phyloP scores from a whole-genome alignment of 2,797 vertebrate species.

The Danio jaintianensis region DNA sequence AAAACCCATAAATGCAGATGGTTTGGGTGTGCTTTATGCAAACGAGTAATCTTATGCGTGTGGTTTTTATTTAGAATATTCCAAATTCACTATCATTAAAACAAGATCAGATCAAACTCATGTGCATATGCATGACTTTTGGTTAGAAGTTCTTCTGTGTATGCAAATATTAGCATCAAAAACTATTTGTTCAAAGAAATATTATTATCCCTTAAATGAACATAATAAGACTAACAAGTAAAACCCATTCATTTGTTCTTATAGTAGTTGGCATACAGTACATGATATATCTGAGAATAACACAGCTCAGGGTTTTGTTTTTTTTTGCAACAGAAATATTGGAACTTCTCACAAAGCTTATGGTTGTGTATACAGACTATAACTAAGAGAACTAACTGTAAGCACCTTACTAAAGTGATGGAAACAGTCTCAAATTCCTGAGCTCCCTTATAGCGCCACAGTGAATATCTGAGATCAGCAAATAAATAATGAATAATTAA shows the following conservation, averaged over 20 bases:
- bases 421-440: conserved; percentile 66
- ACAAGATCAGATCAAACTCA: no score
- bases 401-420: conserved; percentile 71
- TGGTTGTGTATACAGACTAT: conserved; percentile 61
- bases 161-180: no score
- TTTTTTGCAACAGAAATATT: conserved; percentile 36
- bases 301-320: background rate
- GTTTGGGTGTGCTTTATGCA: no score
- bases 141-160: no score
- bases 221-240: no score
- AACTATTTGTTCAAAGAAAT: no score
- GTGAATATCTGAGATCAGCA: conserved; percentile 81
- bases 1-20: no score
- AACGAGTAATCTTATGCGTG: no score
- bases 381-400: conserved; percentile 70
- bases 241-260: background rate
- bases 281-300: background rate
- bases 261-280: background rate
- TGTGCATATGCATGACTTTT: no score
- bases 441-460: conserved; percentile 65
- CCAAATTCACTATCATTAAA: no score
- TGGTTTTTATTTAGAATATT: no score
- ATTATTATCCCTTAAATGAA: no score
- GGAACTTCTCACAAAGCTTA: conserved; percentile 17
- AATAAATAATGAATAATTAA: conserved; percentile 86